phyloP scores from a whole-genome alignment of 1,140 invertebrate genomes.

The Brachionus rubens region DNA sequence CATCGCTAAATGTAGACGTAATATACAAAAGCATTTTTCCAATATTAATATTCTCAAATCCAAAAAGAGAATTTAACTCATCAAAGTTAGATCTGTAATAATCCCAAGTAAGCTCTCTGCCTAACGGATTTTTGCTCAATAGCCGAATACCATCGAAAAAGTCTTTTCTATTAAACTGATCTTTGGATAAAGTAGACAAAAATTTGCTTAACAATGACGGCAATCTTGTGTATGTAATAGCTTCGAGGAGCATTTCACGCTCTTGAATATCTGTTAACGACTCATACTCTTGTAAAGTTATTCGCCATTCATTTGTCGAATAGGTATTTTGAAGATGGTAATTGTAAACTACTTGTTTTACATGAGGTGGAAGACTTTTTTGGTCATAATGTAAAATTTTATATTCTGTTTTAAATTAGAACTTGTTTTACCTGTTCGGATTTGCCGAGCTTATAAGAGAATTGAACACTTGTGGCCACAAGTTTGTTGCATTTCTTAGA shows the following conservation, averaged over 20 bases:
- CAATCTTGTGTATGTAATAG: conserved; percentile 8
- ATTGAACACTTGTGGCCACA: conserved; percentile 12
- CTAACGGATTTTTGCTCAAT: conserved; percentile 16
- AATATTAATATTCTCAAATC: conserved; percentile 16
- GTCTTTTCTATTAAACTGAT: not conserved
- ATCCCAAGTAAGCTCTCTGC: conserved; percentile 33
- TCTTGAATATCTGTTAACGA: conserved; percentile 32
- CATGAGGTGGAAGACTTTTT: conserved; percentile 5
- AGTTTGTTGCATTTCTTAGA: conserved; percentile 5
- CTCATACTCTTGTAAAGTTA: conserved; percentile 3
- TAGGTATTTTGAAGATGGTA: conserved; percentile 41
- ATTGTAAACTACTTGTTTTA: conserved; percentile 27
- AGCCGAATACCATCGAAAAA: conserved; percentile 14
- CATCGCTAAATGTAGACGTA: conserved; percentile 11
- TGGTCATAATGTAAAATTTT: not conserved
- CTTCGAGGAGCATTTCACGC: conserved; percentile 31
- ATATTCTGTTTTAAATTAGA: not conserved
- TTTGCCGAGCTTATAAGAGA: not conserved
- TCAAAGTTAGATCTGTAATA: conserved; percentile 33
- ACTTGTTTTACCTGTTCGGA: not conserved
- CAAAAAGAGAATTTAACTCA: conserved; percentile 12
- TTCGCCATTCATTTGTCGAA: conserved; percentile 13
- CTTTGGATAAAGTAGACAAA: not conserved
- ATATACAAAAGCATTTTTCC: conserved; percentile 16
- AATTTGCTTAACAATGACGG: conserved; percentile 27